Evolutionary conservation across 1,140 invertebrate species (phyloP), one percentile per base, ranked within the genome.

Genomic region (Paralvinella palmiformis): DNA sequence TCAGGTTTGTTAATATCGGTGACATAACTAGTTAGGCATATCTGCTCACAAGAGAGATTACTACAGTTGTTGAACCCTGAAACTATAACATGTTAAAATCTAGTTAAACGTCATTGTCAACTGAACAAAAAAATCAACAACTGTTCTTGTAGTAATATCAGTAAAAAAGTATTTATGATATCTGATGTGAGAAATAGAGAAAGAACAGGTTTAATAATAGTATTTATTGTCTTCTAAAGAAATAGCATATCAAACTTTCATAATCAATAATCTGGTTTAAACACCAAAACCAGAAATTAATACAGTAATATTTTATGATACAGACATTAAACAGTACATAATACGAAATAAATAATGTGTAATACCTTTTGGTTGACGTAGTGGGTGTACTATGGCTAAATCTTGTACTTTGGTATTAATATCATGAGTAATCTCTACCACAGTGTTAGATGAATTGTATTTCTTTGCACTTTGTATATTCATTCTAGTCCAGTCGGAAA

Each of bases 401-500:
- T 36, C 33, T 32, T 5, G 7, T 3, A 33, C 55, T 27, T 31
- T 31, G 20, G 29, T 31, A 1, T 31, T 32, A 7, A 6, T 31
- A 33, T 68, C 52, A 6, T 90, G 88, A 72, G 91, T 92, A 7
- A 96, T 86, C 0, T 85, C 85, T 67, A 89, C 85, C 29, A 94
- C 90, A 29, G 88, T 88, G 1, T 72, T 65, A 27, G 87, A 84
- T 0, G 88, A 88, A 64, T 89, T 86, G 71, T 87, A 97, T 77
- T 98, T 96, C 71, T 94, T 90, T 0, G 96, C 89, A 1, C 88
- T 89, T 81, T 96, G 87, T 3, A 98, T 87, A 1, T 92, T 94
- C 76, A 98, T 92, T 72, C 96, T 94, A 0, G 93, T 98, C 65
- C 87, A 88, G 74, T 98, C 96, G 0, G 94, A 95, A 92, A 94